Percentiles rank a stretch among this genome's conserved stretches.
Conservation (phyloP, 2,113 vertebrate genomes). For the Himantopus leucocephalus region DNA sequence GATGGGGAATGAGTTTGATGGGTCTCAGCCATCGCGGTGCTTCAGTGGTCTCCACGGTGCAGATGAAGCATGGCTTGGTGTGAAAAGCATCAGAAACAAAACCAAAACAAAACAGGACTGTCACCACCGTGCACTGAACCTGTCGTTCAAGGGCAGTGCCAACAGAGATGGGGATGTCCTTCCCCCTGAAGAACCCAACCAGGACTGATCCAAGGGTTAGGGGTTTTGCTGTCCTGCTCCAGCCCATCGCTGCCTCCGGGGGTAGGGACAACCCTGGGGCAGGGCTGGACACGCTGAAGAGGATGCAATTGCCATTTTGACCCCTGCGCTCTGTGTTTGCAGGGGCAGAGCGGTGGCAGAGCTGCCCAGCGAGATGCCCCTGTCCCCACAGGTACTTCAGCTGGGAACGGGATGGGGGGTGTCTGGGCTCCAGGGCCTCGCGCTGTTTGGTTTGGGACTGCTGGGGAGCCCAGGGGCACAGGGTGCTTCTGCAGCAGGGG, state of each 20-base stretch:
- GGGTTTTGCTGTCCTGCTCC: background rate
- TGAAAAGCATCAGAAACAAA: background rate
- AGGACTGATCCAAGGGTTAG: background rate
- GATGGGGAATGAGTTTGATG: background rate
- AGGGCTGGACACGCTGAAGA: background rate
- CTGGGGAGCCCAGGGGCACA: background rate
- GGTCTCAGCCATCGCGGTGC: accelerated
- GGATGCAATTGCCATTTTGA: background rate
- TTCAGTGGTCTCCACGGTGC: background rate
- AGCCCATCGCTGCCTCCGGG: accelerated
- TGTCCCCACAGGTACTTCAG: slow-evolving; percentile 28
- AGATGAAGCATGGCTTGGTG: accelerated
- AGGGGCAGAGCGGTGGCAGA: slow-evolving; percentile 3
- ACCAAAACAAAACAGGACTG: background rate
- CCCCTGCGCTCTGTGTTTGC: background rate
- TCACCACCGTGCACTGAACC: background rate
- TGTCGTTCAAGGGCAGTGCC: background rate
- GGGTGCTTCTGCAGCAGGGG: background rate
- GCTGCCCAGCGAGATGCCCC: background rate
- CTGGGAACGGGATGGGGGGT: background rate
- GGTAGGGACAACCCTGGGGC: background rate
- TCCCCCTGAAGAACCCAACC: background rate
- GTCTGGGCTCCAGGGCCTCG: background rate
- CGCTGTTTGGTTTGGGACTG: background rate
- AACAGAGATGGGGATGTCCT: background rate